Percentiles rank a stretch among this genome's conserved stretches.
Evolutionary conservation across 1,140 invertebrate species (phyloP).

Genomic region (Bicyclus anynana): DNA sequence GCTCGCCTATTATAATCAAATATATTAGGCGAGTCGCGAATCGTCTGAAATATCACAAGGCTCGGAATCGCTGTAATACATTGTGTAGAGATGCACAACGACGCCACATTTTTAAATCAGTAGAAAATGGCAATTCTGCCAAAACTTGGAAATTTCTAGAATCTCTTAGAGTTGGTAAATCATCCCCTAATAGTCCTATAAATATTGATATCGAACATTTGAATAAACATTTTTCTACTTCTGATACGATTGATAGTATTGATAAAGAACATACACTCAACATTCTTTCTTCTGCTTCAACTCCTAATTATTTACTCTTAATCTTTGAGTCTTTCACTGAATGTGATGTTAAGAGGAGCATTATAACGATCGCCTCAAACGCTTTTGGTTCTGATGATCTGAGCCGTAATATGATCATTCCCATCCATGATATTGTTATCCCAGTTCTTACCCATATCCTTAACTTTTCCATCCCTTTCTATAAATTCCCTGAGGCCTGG

Average conservation of each 20-base stretch:
- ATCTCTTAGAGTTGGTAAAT: conserved; percentile 5
- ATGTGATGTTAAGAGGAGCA: conserved; percentile 5
- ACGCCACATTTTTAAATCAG: neutral
- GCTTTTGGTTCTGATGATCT: neutral
- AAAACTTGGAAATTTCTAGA: conserved; percentile 7
- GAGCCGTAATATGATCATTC: conserved; percentile 4
- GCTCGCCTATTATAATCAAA: too few relatives aligned
- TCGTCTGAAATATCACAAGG: too few relatives aligned
- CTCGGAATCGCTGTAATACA: neutral
- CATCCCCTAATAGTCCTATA: neutral
- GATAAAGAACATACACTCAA: neutral
- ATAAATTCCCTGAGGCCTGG: neutral
- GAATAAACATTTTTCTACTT: conserved; percentile 8
- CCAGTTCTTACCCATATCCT: neutral
- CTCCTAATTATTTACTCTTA: conserved; percentile 1
- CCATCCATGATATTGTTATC: neutral
- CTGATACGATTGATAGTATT: neutral
- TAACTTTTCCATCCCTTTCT: neutral
- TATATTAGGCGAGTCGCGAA: too few relatives aligned
- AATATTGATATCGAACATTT: neutral
- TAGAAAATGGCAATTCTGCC: conserved; percentile 1
- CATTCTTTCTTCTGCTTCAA: neutral
- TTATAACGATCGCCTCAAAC: neutral
- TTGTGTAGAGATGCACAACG: neutral
- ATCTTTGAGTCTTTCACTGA: neutral